Evolutionary conservation across 2,113 vertebrate genomes (phyloP).

Genomic region (Tragelaphus imberbis): DNA sequence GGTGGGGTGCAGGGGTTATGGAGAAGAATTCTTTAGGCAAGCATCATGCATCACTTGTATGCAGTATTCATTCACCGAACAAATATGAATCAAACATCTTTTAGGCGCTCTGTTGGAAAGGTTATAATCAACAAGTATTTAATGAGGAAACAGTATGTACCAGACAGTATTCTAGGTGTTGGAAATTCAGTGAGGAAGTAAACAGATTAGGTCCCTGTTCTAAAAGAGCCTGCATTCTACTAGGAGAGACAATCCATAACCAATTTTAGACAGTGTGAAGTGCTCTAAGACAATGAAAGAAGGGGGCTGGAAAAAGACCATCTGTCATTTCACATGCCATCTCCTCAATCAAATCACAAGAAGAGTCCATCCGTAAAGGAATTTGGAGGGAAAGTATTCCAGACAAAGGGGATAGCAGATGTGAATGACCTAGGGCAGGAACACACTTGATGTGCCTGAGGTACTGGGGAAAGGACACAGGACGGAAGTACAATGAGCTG

Average conservation of each 20-base stretch:
- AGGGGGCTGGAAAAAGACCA: neutral
- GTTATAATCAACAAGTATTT: neutral
- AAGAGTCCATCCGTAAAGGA: neutral
- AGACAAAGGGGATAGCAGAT: neutral
- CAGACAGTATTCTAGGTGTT: neutral
- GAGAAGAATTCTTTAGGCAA: neutral
- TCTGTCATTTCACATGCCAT: neutral
- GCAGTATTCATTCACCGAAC: neutral
- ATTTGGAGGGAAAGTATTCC: neutral
- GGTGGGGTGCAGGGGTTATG: neutral
- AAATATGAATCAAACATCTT: neutral
- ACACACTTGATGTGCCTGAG: too few species aligned
- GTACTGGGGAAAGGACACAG: accelerated
- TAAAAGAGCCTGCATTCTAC: neutral
- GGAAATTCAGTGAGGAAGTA: neutral
- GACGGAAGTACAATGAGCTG: accelerated
- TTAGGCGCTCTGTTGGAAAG: neutral
- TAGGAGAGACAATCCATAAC: neutral
- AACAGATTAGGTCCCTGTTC: neutral
- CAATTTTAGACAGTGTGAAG: neutral
- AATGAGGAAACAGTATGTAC: neutral
- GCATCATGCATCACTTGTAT: neutral
- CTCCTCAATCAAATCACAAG: neutral
- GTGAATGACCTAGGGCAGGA: neutral
- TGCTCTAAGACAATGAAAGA: neutral